Evolutionary conservation across 2,113 vertebrate species (phyloP).

Genomic region (Drymodes brunneopygia): DNA sequence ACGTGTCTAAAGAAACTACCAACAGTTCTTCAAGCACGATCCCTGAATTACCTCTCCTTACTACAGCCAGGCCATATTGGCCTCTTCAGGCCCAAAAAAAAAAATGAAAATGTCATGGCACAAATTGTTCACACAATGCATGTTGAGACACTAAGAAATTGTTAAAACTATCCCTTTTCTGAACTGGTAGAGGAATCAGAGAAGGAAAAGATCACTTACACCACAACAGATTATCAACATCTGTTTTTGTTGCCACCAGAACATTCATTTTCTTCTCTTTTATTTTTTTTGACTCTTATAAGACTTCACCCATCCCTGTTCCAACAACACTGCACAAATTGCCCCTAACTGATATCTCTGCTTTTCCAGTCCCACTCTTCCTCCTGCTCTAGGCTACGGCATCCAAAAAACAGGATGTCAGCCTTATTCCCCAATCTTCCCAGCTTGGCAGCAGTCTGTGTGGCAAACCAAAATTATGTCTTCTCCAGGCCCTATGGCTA

Average conservation of each 20-base stretch:
- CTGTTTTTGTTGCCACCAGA: not conserved
- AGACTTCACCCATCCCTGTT: not conserved
- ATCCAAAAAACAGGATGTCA: not conserved
- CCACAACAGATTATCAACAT: not conserved
- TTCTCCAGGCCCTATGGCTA: not conserved
- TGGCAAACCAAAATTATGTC: not conserved
- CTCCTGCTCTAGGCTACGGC: not conserved
- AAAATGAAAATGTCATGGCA: not conserved
- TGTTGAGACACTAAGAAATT: not conserved
- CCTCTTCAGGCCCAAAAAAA: not conserved
- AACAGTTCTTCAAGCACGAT: not conserved
- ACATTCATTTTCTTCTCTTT: not conserved
- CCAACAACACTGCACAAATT: not conserved
- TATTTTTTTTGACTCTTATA: not conserved
- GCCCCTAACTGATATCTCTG: rapidly evolving
- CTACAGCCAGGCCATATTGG: not conserved
- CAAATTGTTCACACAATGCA: not conserved
- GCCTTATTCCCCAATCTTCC: not conserved
- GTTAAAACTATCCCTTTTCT: not conserved
- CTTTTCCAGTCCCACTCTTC: not conserved
- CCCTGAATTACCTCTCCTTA: not conserved
- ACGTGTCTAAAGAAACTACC: not conserved
- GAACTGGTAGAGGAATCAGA: not conserved
- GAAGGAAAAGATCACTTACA: not conserved
- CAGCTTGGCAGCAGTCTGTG: not conserved